Base-by-base conservation (phyloP, 2,113 vertebrate species). In the Cettia cetti region DNA sequence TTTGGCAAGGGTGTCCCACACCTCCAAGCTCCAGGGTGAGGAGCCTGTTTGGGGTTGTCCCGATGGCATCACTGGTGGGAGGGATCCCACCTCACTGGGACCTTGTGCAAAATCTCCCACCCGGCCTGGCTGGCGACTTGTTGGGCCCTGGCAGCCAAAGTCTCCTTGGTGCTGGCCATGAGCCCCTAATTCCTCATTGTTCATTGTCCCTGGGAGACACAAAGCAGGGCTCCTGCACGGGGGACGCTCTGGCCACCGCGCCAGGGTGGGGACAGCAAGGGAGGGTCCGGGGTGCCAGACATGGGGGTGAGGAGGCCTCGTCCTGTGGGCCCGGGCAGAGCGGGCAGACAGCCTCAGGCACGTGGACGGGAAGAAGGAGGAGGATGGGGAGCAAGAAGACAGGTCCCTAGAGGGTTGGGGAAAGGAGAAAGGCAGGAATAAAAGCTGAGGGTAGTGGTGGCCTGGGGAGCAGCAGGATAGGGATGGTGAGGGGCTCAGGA, bases 161-260 rank as follows among this genome's bases (percentile, higher is more conserved):
- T 75, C 28, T 22, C 71, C 37, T 80, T 56, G 63, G 92, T 0
- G 3, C 93, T 95, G 96, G 93, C 94, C 90, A 31, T 27, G 0
- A 10, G 56, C 71, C 92, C 85, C 23, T 52, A 74, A 94, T 95
- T 96, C 83, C 94, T 91, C 82, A 95, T 96, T 96, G 96, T 95
- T 95, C 84, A 47, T 94, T 90, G 95, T 97, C 92, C 92, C 64
- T 0, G 4, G 50, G 94, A 89, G 3, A 13, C 90, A 91, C 74
- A 90, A 76, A 94, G 78, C 95, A 71, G 90, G 84, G 87, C 87
- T 95, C 78, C 74, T 71, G 31, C 8, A 1, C 0, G 1, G 68
- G 60, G 6, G 22, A 63, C 8, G 15, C 83, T 66, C 76, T 4
- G 42, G 72, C 40, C 5, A 0, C 63, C n/a, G 11, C 0, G 5